Evolutionary conservation across 1,140 invertebrate genomes (phyloP).

Genomic region (Drosophila setifemur): DNA sequence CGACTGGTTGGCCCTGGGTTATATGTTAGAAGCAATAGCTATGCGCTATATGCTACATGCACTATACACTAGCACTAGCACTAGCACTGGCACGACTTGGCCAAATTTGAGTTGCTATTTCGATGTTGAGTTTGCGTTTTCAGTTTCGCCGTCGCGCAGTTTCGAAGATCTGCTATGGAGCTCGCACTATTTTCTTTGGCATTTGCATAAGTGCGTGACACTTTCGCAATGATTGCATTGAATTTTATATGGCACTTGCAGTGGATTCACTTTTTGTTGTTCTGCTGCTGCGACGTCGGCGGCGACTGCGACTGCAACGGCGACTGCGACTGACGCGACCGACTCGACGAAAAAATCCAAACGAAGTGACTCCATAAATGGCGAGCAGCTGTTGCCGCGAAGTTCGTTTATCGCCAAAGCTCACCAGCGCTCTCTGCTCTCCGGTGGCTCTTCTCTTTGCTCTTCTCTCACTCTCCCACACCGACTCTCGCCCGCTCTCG

Average conservation of each 20-base stretch:
- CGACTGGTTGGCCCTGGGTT: slow-evolving; percentile 73
- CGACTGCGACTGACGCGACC: slow-evolving; percentile 30
- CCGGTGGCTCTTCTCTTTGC: not conserved
- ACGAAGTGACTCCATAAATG: slow-evolving; percentile 75
- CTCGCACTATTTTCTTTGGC: not conserved
- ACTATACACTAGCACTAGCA: too few relatives aligned
- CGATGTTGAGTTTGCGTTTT: slow-evolving; percentile 25
- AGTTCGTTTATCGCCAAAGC: slow-evolving; percentile 15
- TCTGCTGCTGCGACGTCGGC: not conserved
- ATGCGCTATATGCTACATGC: slow-evolving; percentile 4
- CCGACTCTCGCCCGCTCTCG: not conserved
- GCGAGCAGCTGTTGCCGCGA: slow-evolving; percentile 68
- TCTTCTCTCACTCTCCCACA: not conserved
- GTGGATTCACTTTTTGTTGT: not conserved
- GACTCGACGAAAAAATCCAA: slow-evolving; percentile 61
- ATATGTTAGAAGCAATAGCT: slow-evolving; percentile 29
- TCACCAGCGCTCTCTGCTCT: not conserved
- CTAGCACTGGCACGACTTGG: slow-evolving; percentile 45
- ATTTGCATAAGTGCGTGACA: slow-evolving; percentile 1
- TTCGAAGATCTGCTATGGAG: not conserved
- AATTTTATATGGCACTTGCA: slow-evolving; percentile 4
- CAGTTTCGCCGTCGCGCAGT: too few relatives aligned
- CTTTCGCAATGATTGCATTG: not conserved
- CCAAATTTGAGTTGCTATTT: slow-evolving; percentile 48
- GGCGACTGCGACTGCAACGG: slow-evolving; percentile 1